Evolutionary conservation across 37 sponge, comb jelly and placozoan species (phyloP), one percentile per base, ranked within the genome.

Genomic region (Aphrocallistes beatrix): DNA sequence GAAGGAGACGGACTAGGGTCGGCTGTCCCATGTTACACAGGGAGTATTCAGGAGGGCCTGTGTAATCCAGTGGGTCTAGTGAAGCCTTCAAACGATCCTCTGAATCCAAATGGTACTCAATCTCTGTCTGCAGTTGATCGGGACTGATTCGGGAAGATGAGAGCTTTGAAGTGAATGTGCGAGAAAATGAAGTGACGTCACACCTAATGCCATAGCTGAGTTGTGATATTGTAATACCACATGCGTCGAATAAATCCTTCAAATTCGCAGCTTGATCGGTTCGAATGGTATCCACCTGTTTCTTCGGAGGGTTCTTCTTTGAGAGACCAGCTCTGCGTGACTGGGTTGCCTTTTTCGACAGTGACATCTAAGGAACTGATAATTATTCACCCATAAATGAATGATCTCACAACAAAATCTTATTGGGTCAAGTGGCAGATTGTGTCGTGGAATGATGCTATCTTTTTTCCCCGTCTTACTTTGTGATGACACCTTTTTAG

Each of bases 21-120:
- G 75, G 75, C 75, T 60, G 75, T 6, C 75, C 75, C 75, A 60
- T 60, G 75, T 60, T 60, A 60, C 75, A 25, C 1, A 60, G 75
- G n/a, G 75, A 60, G 75, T 13, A 60, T 13, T 60, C 75, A 60
- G 75, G 75, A 13, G 75, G 75, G 25, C 75, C 75, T 28, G 75
- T 25, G 34, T 60, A 60, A 13, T 60, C 75, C 75, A 60, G 3
- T 32, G 75, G 75, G 10, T 13, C 75, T 30, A 60, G 10, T 28
- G 75, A 60, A 6, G 75, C 75, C 75, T 60, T 60, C 34, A 60
- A 28, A 3, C 75, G 75, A 13, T 60, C 75, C 34, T 60, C 75
- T 25, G 75, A 25, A 28, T 30, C 75, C 34, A 60, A 19, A 60
- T 60, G 75, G 34, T 60, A 60, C 34, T 60, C 75, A 19, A 60